phyloP scores from a whole-genome alignment of 2,888 invertebrate species.

The Ischnus inquisitorius region DNA sequence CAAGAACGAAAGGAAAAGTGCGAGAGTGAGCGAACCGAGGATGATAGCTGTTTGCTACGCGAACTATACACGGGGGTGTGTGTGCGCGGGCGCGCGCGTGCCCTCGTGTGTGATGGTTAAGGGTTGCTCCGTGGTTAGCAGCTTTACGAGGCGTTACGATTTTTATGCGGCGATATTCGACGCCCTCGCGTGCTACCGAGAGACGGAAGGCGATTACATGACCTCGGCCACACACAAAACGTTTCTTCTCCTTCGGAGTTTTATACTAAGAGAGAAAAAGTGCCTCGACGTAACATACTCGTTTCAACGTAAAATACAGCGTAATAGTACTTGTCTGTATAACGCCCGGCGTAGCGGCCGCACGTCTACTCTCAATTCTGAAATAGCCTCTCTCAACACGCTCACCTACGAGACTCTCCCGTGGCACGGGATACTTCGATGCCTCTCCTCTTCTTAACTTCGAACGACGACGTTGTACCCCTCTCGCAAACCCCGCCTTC shows the following conservation, averaged over 20 bases:
- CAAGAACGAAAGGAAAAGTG: not conserved
- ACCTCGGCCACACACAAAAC: slow-evolving; percentile 37
- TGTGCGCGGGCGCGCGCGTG: too few species aligned
- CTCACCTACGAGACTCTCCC: slow-evolving; percentile 9
- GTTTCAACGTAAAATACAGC: too few species aligned
- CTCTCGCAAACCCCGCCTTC: not conserved
- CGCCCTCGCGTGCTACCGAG: slow-evolving; percentile 41
- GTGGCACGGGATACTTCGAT: slow-evolving; percentile 12
- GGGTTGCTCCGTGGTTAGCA: slow-evolving; percentile 40
- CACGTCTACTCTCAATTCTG: slow-evolving; percentile 49
- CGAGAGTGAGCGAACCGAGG: not conserved
- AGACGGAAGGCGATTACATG: slow-evolving; percentile 61
- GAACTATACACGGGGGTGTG: not conserved
- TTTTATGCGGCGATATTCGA: slow-evolving; percentile 48
- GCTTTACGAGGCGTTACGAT: slow-evolving; percentile 56
- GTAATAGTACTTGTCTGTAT: not conserved
- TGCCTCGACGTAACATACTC: slow-evolving; percentile 13
- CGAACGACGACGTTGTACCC: slow-evolving; percentile 30
- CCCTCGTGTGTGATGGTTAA: slow-evolving; percentile 15
- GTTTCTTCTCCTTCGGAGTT: slow-evolving; percentile 18
- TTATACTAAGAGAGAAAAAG: slow-evolving; percentile 35
- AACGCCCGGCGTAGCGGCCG: not conserved
- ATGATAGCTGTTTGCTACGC: not conserved
- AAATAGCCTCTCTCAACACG: slow-evolving; percentile 52
- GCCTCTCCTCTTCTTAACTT: slow-evolving; percentile 41